These are phyloP conservation scores for Acrobasis consociella DNA, from an alignment of 2,888 invertebrate species.

Conservation along the genomic window DNA sequence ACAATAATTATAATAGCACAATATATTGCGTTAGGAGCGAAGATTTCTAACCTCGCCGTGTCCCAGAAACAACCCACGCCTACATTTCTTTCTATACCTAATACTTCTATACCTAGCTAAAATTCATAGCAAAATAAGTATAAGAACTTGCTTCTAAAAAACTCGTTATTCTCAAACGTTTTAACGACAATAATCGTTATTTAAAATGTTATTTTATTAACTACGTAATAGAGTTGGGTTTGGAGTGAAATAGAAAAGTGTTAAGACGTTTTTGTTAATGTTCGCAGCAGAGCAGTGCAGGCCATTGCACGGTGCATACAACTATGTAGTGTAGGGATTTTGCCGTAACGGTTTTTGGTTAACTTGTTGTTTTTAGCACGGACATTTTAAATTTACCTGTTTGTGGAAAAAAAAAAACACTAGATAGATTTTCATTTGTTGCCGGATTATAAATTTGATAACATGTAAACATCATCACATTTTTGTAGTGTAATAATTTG, in stretches of 20 bases:
- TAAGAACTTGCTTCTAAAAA: conserved; percentile 79
- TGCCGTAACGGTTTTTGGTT: conserved; percentile 44
- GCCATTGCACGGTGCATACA: conserved; percentile 83
- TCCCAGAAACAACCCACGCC: conserved; percentile 78
- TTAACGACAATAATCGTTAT: not conserved
- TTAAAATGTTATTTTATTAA: conserved; percentile 14
- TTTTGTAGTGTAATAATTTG: too few species aligned
- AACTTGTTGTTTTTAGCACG: conserved; percentile 38
- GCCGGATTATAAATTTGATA: too few species aligned
- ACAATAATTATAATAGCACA: conserved; percentile 39
- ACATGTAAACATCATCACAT: too few species aligned
- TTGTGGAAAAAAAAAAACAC: too few species aligned
- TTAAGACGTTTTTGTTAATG: conserved; percentile 47
- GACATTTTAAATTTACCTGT: too few species aligned
- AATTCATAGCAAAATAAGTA: conserved; percentile 81
- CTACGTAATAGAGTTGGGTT: conserved; percentile 33
- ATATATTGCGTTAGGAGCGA: conserved; percentile 54
- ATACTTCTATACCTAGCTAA: conserved; percentile 75
- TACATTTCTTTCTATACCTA: conserved; percentile 81
- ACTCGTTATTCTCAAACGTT: conserved; percentile 32
- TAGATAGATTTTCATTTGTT: too few species aligned
- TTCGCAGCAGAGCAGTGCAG: conserved; percentile 67
- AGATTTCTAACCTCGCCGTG: conserved; percentile 76
- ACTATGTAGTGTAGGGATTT: conserved; percentile 74
- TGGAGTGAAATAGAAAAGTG: conserved; percentile 29